Percentiles rank a stretch among this genome's conserved stretches.
These are phyloP conservation scores for Otis tarda DNA, from an alignment of 2,113 vertebrate species.

Conservation along the genomic window DNA sequence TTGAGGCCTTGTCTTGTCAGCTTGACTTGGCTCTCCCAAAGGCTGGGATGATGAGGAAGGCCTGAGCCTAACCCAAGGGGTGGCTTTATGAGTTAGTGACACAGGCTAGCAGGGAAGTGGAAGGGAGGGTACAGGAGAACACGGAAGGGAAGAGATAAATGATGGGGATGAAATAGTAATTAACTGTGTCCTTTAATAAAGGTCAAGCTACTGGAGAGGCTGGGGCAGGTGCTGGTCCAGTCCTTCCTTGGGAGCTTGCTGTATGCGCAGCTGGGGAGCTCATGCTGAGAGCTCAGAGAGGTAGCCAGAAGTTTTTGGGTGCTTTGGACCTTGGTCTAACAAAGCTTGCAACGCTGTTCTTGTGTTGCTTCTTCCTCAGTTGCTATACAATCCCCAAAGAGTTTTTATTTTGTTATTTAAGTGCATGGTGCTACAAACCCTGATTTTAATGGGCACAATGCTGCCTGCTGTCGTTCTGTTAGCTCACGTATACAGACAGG, in stretches of 20 bases:
- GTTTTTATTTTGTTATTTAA: neutral
- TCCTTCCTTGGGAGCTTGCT: neutral
- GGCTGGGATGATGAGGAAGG: neutral
- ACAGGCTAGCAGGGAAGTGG: neutral
- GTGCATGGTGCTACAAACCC: neutral
- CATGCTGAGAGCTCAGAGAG: rapidly evolving
- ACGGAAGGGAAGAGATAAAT: neutral
- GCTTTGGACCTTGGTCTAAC: neutral
- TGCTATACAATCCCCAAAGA: neutral
- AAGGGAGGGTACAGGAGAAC: neutral
- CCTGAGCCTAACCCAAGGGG: neutral
- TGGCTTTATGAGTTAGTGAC: neutral
- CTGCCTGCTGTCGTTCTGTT: rapidly evolving
- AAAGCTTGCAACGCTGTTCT: neutral
- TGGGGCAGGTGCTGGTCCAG: neutral
- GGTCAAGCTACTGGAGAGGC: neutral
- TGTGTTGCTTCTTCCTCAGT: neutral
- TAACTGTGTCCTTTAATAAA: neutral
- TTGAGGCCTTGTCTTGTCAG: neutral
- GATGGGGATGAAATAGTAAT: neutral
- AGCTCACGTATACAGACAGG: neutral
- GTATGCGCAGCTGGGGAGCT: neutral
- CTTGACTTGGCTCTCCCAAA: neutral
- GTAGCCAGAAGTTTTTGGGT: neutral
- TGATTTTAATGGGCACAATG: neutral